Conservation (phyloP, 2,888 invertebrate genomes). For the Troglohyphantes excavatus region DNA sequence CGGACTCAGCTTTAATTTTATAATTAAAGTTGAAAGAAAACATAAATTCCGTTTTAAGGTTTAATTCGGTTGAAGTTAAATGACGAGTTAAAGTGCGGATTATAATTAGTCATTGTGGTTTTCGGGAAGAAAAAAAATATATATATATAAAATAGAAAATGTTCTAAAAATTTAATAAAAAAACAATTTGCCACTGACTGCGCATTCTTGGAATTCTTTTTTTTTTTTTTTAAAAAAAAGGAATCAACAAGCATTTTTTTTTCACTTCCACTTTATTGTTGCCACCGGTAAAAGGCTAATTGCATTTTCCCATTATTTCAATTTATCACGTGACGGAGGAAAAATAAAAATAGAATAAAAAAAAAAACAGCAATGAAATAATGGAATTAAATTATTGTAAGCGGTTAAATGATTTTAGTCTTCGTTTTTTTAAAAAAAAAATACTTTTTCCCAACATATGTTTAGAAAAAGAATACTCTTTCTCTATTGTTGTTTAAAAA, state of each 20-base stretch:
- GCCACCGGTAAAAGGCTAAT: conserved; percentile 30
- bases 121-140: too few relatives aligned
- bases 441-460: background rate
- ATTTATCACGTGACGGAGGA: conserved; percentile 6
- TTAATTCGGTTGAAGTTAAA: background rate
- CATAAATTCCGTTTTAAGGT: background rate
- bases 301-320: conserved; percentile 19
- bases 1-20: background rate
- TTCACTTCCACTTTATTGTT: background rate
- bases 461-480: too few relatives aligned
- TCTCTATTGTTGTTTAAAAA: background rate
- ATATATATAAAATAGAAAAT: background rate
- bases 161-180: background rate
- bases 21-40: background rate
- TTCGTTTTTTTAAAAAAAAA: background rate
- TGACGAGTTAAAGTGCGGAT: background rate
- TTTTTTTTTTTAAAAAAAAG: too few relatives aligned
- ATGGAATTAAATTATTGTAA: conserved; percentile 14
- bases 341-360: background rate
- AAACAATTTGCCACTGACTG: background rate
- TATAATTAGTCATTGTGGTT: background rate
- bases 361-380: background rate
- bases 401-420: background rate
- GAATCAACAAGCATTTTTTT: background rate
- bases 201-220: too few relatives aligned